A percentile compares a stretch with the other conserved stretches of the same genome.
phyloP scores from a whole-genome alignment of 2,797 vertebrate species.

The Artibeus jamaicensis region DNA sequence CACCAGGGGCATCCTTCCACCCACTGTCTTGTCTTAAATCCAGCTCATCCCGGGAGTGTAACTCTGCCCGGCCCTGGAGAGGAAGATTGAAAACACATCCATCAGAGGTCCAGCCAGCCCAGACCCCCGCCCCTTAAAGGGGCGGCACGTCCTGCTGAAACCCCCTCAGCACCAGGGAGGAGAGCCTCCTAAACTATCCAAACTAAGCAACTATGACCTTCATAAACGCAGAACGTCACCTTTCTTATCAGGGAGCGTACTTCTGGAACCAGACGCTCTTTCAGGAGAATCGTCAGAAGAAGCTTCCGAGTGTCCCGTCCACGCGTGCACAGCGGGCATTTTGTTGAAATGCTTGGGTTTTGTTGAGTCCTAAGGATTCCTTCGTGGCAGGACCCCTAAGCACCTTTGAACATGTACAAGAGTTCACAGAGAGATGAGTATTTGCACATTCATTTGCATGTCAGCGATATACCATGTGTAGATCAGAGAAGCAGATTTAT shows the following conservation, averaged over 20 bases:
- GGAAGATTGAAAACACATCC: not conserved
- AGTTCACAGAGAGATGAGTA: not conserved
- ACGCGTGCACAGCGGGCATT: not conserved
- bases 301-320: not conserved
- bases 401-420: not conserved
- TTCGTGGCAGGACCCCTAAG: not conserved
- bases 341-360: constrained; percentile 34
- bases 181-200: not conserved
- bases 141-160: not conserved
- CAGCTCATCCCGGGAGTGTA: not conserved
- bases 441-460: not conserved
- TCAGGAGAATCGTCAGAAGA: not conserved
- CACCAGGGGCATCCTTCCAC: not conserved
- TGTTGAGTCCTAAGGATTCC: not conserved
- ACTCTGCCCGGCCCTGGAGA: not conserved
- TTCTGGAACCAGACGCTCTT: not conserved
- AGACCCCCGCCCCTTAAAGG: not conserved
- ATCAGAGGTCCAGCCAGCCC: not conserved
- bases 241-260: not conserved
- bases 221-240: not conserved
- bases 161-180: not conserved
- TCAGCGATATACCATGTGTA: not conserved
- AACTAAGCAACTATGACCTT: not conserved
- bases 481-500: not conserved
- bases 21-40: not conserved